Evolutionary conservation across 2,888 invertebrate species (phyloP).

Genomic region (Anthrax anthrax): DNA sequence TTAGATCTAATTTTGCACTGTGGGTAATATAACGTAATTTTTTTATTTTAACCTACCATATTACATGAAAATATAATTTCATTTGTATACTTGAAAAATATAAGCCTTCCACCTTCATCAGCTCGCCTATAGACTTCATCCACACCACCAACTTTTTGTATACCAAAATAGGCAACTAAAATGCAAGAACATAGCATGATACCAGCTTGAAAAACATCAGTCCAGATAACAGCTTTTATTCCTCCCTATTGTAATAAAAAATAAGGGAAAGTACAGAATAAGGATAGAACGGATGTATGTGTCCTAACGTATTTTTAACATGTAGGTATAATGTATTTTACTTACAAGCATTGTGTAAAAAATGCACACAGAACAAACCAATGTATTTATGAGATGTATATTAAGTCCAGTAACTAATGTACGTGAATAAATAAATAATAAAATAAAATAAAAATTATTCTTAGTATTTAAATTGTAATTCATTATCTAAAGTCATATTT

Average conservation of each 20-base stretch:
- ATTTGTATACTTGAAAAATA: constrained; percentile 26
- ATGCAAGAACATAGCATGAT: constrained; percentile 32
- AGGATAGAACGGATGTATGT: too few species aligned
- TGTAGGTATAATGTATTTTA: too few species aligned
- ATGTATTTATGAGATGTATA: constrained; percentile 39
- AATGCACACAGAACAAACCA: constrained; percentile 41
- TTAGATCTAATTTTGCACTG: constrained; percentile 45
- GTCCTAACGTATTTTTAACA: too few species aligned
- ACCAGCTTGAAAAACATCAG: constrained; percentile 36
- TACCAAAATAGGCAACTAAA: constrained; percentile 30
- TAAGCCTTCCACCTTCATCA: constrained; percentile 26
- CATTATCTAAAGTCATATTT: too few species aligned
- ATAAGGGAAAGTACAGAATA: too few species aligned
- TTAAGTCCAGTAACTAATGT: constrained; percentile 39
- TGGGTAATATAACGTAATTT: not conserved
- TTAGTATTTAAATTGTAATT: too few species aligned
- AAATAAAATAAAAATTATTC: too few species aligned
- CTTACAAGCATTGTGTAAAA: constrained; percentile 45
- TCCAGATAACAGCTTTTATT: constrained; percentile 40
- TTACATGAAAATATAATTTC: too few species aligned
- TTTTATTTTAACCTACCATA: too few species aligned
- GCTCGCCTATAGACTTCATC: constrained; percentile 27
- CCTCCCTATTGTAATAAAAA: constrained; percentile 27
- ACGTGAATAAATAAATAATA: too few species aligned
- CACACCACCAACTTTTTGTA: constrained; percentile 31